phyloP scores from a whole-genome alignment of 2,797 vertebrate species.

The Heterohyrax brucei region DNA sequence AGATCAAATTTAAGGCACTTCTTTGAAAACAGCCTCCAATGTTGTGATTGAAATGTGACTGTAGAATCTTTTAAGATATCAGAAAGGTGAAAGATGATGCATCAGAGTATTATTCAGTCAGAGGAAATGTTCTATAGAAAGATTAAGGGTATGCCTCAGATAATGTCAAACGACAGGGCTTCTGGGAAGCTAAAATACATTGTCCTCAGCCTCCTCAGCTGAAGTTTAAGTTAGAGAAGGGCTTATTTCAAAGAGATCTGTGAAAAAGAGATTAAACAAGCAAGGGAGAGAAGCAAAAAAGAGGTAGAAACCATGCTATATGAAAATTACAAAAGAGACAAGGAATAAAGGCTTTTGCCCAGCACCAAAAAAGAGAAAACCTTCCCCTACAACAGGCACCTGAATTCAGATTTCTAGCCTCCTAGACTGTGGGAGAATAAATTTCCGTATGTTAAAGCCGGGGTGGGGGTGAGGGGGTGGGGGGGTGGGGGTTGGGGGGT shows the following conservation, averaged over 20 bases:
- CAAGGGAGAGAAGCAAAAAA: too few species aligned
- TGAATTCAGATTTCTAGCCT: too few species aligned
- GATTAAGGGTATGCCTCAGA: background rate
- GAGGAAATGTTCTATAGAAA: background rate
- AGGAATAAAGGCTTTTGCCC: too few species aligned
- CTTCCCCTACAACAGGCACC: too few species aligned
- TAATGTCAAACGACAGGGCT: background rate
- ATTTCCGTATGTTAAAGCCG: too few species aligned
- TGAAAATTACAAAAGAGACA: too few species aligned
- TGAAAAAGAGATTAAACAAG: too few species aligned
- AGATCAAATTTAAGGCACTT: background rate
- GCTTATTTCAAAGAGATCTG: background rate
- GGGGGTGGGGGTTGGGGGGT: too few species aligned
- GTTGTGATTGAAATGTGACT: background rate
- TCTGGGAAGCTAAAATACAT: background rate
- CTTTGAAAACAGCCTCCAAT: background rate
- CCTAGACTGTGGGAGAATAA: too few species aligned
- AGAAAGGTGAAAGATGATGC: background rate
- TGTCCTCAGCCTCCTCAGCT: background rate
- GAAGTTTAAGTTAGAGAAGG: background rate
- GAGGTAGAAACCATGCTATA: too few species aligned
- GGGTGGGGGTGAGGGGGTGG: too few species aligned
- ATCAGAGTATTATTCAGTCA: background rate
- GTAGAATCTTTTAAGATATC: background rate
- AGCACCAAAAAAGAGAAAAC: too few species aligned